Conservation (phyloP, 2,113 vertebrate genomes). For the Okapia johnstoni region DNA sequence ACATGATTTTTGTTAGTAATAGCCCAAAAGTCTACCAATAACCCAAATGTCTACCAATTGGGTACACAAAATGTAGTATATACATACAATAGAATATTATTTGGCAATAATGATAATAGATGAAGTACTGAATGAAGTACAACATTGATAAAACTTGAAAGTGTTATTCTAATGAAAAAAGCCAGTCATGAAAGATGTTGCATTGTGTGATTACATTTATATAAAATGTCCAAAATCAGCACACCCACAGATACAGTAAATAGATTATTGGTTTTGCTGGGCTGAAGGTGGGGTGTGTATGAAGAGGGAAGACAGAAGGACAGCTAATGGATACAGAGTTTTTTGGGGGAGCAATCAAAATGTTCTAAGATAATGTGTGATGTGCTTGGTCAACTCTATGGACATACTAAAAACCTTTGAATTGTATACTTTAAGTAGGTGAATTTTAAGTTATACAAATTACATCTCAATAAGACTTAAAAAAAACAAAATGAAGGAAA, state of each 20-base stretch:
- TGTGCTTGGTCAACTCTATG: not conserved
- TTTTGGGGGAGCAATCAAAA: not conserved
- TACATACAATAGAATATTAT: not conserved
- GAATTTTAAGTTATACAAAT: not conserved
- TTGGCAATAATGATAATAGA: not conserved
- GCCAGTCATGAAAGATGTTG: not conserved
- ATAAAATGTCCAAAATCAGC: not conserved
- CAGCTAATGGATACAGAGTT: not conserved
- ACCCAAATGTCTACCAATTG: not conserved
- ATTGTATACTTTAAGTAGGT: not conserved
- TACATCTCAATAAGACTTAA: not conserved
- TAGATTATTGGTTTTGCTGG: not conserved
- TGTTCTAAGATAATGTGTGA: not conserved
- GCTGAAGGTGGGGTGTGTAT: not conserved
- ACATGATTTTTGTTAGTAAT: not conserved
- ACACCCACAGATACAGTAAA: not conserved
- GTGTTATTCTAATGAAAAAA: not conserved
- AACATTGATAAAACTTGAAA: not conserved
- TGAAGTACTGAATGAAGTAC: not conserved
- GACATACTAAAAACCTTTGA: not conserved
- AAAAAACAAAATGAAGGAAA: not conserved
- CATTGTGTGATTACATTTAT: not conserved
- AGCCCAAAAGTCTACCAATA: not conserved
- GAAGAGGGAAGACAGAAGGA: not conserved
- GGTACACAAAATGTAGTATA: not conserved